These are phyloP conservation scores for Natator depressus DNA, from an alignment of 2,113 vertebrate species.

Conservation along the genomic window DNA sequence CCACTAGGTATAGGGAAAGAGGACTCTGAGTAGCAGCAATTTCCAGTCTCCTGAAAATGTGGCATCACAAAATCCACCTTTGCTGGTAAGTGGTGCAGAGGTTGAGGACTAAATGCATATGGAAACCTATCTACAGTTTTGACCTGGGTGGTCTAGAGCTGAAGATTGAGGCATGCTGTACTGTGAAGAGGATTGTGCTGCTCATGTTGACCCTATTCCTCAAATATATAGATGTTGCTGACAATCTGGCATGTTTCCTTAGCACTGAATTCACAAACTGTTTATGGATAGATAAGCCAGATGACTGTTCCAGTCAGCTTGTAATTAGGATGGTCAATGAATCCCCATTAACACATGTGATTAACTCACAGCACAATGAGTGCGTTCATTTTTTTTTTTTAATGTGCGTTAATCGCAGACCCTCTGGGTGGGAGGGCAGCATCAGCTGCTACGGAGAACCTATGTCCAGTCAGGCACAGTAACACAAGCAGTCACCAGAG, in stretches of 20 bases:
- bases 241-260: not conserved
- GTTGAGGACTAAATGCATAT: not conserved
- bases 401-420: too few species aligned
- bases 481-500: too few species aligned
- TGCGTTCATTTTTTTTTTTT: too few species aligned
- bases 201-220: not conserved
- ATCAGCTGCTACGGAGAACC: too few species aligned
- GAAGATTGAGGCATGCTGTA: not conserved
- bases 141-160: not conserved
- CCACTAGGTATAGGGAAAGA: not conserved
- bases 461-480: too few species aligned
- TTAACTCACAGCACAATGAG: too few species aligned
- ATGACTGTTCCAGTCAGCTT: not conserved
- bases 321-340: too few species aligned
- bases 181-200: not conserved
- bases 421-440: too few species aligned
- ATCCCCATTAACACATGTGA: too few species aligned
- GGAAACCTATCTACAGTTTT: not conserved
- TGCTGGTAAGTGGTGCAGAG: not conserved
- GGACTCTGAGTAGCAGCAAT: not conserved
- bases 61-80: not conserved
- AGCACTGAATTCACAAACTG: not conserved
- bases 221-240: not conserved
- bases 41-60: not conserved
- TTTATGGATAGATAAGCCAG: conserved; percentile 56